Percentiles rank a stretch among this genome's conserved stretches.
These are phyloP conservation scores for Temnothorax rugatulus DNA, from an alignment of 2,888 invertebrate genomes.

Conservation along the genomic window DNA sequence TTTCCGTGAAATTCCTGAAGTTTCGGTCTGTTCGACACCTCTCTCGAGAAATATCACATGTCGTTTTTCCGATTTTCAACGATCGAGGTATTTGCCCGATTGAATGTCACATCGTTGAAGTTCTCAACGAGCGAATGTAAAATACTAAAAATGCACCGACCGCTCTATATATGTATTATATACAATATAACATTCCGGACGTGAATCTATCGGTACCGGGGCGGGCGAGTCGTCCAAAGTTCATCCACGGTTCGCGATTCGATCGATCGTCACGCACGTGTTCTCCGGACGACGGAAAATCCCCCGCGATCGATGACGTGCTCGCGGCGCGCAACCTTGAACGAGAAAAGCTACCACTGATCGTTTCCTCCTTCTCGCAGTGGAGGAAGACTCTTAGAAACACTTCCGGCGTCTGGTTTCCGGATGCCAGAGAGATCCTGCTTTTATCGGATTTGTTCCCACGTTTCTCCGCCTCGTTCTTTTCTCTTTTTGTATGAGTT, in stretches of 20 bases:
- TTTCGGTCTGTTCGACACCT: neutral
- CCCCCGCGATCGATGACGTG: slow-evolving; percentile 50
- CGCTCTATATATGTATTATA: neutral
- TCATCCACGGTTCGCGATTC: slow-evolving; percentile 22
- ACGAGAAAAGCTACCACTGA: slow-evolving; percentile 37
- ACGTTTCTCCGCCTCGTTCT: neutral
- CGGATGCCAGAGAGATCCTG: neutral
- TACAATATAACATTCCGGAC: neutral
- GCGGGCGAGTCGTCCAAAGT: neutral
- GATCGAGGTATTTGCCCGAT: neutral
- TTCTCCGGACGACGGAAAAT: slow-evolving; percentile 26
- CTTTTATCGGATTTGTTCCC: slow-evolving; percentile 1
- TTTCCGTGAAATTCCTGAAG: neutral
- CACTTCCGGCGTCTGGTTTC: slow-evolving; percentile 14
- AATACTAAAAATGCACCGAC: neutral
- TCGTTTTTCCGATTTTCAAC: neutral
- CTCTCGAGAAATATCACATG: neutral
- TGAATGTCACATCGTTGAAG: neutral
- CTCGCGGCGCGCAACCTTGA: slow-evolving; percentile 45
- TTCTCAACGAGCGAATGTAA: neutral
- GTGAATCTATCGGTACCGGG: neutral
- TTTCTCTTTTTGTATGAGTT: neutral
- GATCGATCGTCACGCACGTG: slow-evolving; percentile 50
- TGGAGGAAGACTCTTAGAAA: neutral
- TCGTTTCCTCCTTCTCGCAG: slow-evolving; percentile 2